Evolutionary conservation across 2,797 vertebrate genomes (phyloP), one percentile per base, ranked within the genome.

Genomic region (Ibycter americanus): DNA sequence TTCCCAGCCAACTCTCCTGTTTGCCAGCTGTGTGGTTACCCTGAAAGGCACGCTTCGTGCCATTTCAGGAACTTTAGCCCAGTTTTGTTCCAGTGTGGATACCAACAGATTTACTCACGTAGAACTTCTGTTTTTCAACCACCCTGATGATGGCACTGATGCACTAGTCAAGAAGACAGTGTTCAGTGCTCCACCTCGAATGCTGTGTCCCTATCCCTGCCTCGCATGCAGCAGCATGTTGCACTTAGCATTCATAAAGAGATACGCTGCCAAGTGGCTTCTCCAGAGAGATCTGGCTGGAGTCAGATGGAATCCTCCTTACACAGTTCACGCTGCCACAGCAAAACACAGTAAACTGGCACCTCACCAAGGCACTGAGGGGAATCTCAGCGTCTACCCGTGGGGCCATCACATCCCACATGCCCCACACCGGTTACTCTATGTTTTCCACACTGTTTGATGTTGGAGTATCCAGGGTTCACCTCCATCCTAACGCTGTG

Each of bases 141-240:
- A 85, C 94, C 87, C 94, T 89, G 88, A 91, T 83, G 91, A 89
- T 89, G 85, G 91, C 94, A 91, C 82, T 86, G 82, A 89, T 87
- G 89, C 67, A 58, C 82, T 32, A 79, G 85, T 27, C 82, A 68
- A 83, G 62, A 74, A 54, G 12, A 26, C 36, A 26, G 54, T 1
- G 12, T 40, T 68, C 76, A 54, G 5, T 19, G 21, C 80, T 81
- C 65, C 65, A 68, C 34, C 38, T 51, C 21, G 31, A 34, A 54
- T 12, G n/a, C 29, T 38, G 25, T 9, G 38, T 44, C 54, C 59
- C 29, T 52, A 2, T 34, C 54, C 42, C 59, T 44, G 34, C 44
- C 40, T 54, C 26, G 44, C 34, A 12, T 1, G 15, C 11, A 38
- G 38, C 3, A 52, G 65, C n/a, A 49, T 0, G 3, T 17, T 65